These are phyloP conservation scores for Xylota sylvarum DNA, from an alignment of 2,888 invertebrate genomes.

Conservation along the genomic window DNA sequence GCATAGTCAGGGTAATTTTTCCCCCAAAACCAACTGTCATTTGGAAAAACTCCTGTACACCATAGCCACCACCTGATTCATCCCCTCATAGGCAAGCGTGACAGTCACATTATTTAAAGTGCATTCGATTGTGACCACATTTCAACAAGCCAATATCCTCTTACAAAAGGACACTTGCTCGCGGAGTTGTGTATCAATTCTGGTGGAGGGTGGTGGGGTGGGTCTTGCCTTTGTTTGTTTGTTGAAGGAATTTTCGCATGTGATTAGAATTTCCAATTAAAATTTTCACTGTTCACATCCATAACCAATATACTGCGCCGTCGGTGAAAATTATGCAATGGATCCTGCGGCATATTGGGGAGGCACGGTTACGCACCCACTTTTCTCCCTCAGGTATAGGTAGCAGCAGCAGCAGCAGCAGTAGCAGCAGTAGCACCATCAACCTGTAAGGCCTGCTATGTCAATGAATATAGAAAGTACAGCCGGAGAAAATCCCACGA, in stretches of 20 bases:
- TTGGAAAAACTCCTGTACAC: neutral
- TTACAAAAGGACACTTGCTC: slow-evolving; percentile 25
- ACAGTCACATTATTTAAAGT: slow-evolving; percentile 27
- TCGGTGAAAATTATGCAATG: slow-evolving; percentile 71
- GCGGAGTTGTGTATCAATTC: slow-evolving; percentile 1
- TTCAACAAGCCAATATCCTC: slow-evolving; percentile 58
- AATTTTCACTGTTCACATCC: slow-evolving; percentile 65
- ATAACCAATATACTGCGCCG: slow-evolving; percentile 48
- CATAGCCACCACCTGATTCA: neutral
- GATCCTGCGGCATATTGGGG: slow-evolving; percentile 20
- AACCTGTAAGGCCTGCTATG: slow-evolving; percentile 38
- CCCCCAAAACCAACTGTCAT: neutral
- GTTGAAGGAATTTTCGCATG: slow-evolving; percentile 80
- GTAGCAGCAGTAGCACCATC: neutral
- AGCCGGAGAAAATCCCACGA: slow-evolving; percentile 83
- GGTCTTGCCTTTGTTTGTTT: slow-evolving; percentile 42
- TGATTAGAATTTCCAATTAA: slow-evolving; percentile 77
- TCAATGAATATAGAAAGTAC: slow-evolving; percentile 79
- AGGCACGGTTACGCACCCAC: slow-evolving; percentile 13
- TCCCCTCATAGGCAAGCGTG: neutral
- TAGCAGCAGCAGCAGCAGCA: neutral
- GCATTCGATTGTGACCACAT: slow-evolving; percentile 32
- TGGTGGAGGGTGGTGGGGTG: neutral
- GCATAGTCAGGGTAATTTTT: too few relatives aligned
- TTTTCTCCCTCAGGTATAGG: slow-evolving; percentile 18